These are phyloP conservation scores for Asobara japonica DNA, from an alignment of 1,140 invertebrate genomes.

Conservation along the genomic window DNA sequence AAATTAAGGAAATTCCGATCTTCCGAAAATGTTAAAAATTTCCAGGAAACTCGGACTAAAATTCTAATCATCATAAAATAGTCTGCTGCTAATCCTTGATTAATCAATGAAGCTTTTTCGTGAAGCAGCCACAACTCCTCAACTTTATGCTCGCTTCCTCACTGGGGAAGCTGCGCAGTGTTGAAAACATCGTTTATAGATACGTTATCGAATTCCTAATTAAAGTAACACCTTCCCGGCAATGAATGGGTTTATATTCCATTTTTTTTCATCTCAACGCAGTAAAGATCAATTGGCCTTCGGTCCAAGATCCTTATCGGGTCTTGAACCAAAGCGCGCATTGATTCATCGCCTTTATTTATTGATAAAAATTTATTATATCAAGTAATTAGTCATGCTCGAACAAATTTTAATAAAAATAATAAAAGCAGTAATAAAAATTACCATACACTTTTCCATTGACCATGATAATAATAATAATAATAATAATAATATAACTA, in stretches of 20 bases:
- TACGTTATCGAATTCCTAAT: slow-evolving; percentile 1
- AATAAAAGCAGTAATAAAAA: too few species aligned
- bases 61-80: too few species aligned
- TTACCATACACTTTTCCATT: too few species aligned
- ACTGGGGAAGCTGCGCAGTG: background rate
- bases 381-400: background rate
- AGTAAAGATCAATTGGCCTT: background rate
- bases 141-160: background rate
- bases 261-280: background rate
- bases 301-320: background rate
- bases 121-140: background rate
- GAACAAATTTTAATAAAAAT: too few species aligned
- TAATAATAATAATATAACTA: too few species aligned
- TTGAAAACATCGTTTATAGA: background rate
- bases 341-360: background rate
- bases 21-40: too few species aligned
- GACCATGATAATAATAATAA: too few species aligned
- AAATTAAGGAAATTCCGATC: too few species aligned
- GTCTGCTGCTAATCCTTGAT: background rate
- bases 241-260: background rate
- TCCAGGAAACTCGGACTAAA: too few species aligned
- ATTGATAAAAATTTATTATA: background rate
- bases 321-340: background rate
- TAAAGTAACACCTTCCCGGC: background rate
- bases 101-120: background rate